Evolutionary conservation across 2,113 vertebrate species (phyloP).

Genomic region (Columba janthina): DNA sequence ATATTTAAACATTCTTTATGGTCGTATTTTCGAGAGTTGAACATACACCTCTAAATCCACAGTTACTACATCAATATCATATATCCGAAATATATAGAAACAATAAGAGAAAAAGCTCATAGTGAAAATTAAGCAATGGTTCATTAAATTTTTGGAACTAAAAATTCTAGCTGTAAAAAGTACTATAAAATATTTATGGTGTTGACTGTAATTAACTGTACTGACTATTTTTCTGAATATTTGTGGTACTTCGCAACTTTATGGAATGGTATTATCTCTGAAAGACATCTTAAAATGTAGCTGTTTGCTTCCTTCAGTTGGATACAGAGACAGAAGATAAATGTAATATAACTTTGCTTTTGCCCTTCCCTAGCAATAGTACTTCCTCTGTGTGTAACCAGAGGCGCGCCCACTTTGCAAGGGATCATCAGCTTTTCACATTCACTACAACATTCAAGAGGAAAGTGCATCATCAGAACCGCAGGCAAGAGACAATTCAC

Average conservation of each 20-base stretch:
- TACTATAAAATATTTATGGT: neutral
- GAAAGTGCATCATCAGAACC: neutral
- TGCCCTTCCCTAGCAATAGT: neutral
- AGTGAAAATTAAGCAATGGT: neutral
- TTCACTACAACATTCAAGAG: neutral
- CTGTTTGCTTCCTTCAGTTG: neutral
- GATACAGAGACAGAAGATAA: neutral
- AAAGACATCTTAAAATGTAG: neutral
- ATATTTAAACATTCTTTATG: neutral
- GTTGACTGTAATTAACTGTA: neutral
- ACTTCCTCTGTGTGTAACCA: neutral
- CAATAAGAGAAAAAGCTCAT: neutral
- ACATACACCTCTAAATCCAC: neutral
- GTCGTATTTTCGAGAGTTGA: neutral
- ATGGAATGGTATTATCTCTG: neutral
- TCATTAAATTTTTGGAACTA: neutral
- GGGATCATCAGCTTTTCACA: neutral
- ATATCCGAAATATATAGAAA: neutral
- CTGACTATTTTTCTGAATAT: neutral
- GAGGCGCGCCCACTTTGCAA: neutral
- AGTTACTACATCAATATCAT: neutral
- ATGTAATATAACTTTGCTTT: neutral
- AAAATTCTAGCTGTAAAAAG: neutral
- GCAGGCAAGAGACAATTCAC: neutral
- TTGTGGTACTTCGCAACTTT: rapidly evolving